Evolutionary conservation across 2,888 invertebrate genomes (phyloP), one percentile per base, ranked within the genome.

Genomic region (Netelia melanura): DNA sequence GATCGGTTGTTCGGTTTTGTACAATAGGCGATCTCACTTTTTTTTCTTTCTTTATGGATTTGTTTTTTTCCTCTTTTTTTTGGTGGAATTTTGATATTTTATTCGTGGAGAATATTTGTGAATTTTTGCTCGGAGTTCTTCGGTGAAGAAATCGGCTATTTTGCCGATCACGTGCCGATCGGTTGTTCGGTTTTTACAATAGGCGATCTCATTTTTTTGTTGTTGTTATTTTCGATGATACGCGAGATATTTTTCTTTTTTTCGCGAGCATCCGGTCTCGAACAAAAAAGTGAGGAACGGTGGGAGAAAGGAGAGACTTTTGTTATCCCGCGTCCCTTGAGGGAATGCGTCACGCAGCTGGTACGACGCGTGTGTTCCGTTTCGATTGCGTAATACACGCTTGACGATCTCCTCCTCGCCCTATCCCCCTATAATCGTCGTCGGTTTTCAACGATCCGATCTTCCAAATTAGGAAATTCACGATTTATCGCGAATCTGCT

Each of bases 311-410:
- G 14, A 48, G 9, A n/a, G 48, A 56, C 80, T 80, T 64, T 72
- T 76, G 81, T 71, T 81, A 54, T 74, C 54, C 75, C 68, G 70
- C 74, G 84, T 81, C 84, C 84, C 81, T 81, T 78, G 81, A 65
- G 68, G 64, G 56, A 76, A 78, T 78, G 81, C 84, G 74, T 78
- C 81, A 81, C 68, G 70, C 84, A 84, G 84, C 84, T 78, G 84
- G 14, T 43, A 72, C 76, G 70, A 14, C 48, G 48, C 14, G 48
- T 48, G 48, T 23, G 48, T 54, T 62, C 25, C n/a, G 64, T 76
- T 48, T 76, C 80, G 81, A 76, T 84, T 81, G 84, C 81, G 84
- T 65, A 81, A 81, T 64, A 11, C 70, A 52, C 70, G 56, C 21
- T 44, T 30, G 52, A 38, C 48, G 61, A 62, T 72, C 68, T 78